Evolutionary conservation across 2,113 vertebrate genomes (phyloP).

Genomic region (Raphicerus campestris): DNA sequence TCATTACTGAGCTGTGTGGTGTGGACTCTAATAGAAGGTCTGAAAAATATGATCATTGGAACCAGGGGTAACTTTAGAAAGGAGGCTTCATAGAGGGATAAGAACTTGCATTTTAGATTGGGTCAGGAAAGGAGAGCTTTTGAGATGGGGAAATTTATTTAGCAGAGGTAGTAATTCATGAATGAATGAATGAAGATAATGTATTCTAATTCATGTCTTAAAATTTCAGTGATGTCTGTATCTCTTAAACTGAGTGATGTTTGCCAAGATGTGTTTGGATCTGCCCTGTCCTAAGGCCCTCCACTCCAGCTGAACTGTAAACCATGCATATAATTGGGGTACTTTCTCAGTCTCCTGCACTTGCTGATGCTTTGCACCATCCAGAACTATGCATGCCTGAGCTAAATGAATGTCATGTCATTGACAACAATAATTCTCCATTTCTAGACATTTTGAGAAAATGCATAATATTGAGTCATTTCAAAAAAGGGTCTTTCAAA

Average conservation of each 20-base stretch:
- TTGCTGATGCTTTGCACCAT: background rate
- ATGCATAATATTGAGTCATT: slow-evolving; percentile 55
- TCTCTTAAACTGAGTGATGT: background rate
- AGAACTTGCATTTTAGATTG: slow-evolving; percentile 10
- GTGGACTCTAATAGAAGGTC: background rate
- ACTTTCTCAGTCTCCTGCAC: background rate
- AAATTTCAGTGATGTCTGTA: background rate
- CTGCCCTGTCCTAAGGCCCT: background rate
- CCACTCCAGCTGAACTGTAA: background rate
- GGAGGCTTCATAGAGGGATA: background rate
- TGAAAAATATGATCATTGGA: background rate
- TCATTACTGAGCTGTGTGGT: background rate
- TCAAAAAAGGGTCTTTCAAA: slow-evolving; percentile 51
- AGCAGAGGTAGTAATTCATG: background rate
- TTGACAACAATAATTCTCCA: slow-evolving; percentile 41
- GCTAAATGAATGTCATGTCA: slow-evolving; percentile 60
- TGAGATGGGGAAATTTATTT: background rate
- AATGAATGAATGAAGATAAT: background rate
- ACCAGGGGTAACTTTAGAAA: background rate
- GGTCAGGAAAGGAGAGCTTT: background rate
- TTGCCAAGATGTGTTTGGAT: slow-evolving; percentile 37
- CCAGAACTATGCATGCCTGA: slow-evolving; percentile 12
- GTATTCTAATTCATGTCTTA: slow-evolving; percentile 2
- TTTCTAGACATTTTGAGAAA: slow-evolving; percentile 35
- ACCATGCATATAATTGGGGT: background rate